Evolutionary conservation across 1,140 invertebrate species (phyloP).

Genomic region (Spodoptera litura): DNA sequence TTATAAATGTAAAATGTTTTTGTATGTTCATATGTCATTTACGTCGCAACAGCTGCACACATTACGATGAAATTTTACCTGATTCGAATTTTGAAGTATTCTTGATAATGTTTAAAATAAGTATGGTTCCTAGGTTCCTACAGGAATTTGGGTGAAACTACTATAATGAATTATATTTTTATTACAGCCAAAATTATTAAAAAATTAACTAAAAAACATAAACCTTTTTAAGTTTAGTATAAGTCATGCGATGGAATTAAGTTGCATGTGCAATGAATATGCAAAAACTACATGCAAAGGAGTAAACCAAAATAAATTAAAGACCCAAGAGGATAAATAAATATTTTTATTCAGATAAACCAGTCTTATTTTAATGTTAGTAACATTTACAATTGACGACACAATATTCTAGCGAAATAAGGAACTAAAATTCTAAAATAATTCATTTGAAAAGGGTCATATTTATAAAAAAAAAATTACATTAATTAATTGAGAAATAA

Average conservation of each 20-base stretch:
- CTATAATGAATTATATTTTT: no score
- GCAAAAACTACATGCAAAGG: slow-evolving; percentile 57
- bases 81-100: no score
- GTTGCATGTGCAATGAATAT: slow-evolving; percentile 47
- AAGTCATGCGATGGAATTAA: slow-evolving; percentile 11
- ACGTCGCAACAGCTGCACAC: no score
- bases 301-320: slow-evolving; percentile 67
- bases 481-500: neutral
- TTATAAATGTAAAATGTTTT: no score
- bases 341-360: slow-evolving; percentile 73
- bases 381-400: slow-evolving; percentile 45
- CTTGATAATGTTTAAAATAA: no score
- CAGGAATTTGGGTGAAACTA: no score
- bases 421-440: slow-evolving; percentile 3
- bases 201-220: no score
- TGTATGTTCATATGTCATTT: no score
- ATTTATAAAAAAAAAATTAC: neutral
- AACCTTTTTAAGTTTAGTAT: no score
- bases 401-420: slow-evolving; percentile 39
- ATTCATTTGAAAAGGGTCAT: slow-evolving; percentile 21
- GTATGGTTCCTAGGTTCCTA: no score
- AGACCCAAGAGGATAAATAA: slow-evolving; percentile 68
- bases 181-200: no score
- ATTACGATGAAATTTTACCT: no score
- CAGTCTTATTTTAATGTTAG: slow-evolving; percentile 66